Evolutionary conservation across 1,140 invertebrate genomes (phyloP).

Genomic region (Ganaspis sp.): DNA sequence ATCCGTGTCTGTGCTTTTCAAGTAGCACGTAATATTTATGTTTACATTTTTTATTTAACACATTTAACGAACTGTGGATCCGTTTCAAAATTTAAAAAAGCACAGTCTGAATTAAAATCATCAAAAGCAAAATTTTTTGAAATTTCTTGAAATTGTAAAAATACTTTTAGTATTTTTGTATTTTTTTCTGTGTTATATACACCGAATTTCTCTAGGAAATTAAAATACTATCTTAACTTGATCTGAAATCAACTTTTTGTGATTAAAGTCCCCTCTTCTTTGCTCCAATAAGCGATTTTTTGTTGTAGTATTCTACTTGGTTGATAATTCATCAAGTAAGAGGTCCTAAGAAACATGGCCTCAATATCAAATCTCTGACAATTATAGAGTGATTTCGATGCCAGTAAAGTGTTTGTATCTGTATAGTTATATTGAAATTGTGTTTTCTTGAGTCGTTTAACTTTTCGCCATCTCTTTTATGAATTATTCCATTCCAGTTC

Average conservation of each 20-base stretch:
- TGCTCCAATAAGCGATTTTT: background rate
- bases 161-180: background rate
- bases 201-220: background rate
- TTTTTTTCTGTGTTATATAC: background rate
- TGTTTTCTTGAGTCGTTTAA: background rate
- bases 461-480: background rate
- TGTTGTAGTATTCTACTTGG: background rate
- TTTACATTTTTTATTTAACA: conserved; percentile 19
- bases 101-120: background rate
- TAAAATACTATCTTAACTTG: background rate
- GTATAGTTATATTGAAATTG: background rate
- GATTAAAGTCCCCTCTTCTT: background rate
- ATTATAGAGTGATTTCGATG: conserved; percentile 17
- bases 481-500: background rate
- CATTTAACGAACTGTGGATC: conserved; percentile 24
- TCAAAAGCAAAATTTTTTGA: background rate
- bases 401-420: conserved; percentile 13
- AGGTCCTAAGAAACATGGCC: conserved; percentile 13
- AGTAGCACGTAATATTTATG: conserved; percentile 9
- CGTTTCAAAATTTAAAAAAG: background rate
- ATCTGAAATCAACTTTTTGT: background rate
- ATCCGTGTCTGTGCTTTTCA: background rate
- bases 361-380: conserved; percentile 3
- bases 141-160: background rate
- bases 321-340: background rate